Percentiles rank a stretch among this genome's conserved stretches.
These are phyloP conservation scores for Cisticola juncidis DNA, from an alignment of 2,113 vertebrate species.

Conservation along the genomic window DNA sequence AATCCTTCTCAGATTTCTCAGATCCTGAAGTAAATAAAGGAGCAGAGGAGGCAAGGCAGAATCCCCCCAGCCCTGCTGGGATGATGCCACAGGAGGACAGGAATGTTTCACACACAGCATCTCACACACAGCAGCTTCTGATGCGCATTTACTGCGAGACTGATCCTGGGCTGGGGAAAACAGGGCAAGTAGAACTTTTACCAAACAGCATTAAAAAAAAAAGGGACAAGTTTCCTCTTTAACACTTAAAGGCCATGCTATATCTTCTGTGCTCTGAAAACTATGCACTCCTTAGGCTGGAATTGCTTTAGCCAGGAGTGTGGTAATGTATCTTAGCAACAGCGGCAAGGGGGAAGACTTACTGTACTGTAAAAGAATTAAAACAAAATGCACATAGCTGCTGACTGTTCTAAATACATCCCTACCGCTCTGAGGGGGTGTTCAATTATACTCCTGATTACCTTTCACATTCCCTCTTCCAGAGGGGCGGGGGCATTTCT, in stretches of 20 bases:
- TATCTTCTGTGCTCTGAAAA: constrained; percentile 1
- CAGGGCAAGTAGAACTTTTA: neutral
- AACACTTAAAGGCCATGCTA: neutral
- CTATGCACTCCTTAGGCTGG: neutral
- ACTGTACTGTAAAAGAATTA: constrained; percentile 61
- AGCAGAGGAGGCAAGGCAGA: neutral
- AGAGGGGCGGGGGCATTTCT: neutral
- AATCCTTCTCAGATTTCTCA: neutral
- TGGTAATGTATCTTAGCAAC: constrained; percentile 62
- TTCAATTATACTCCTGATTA: constrained; percentile 54
- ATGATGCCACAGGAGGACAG: neutral
- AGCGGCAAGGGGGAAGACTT: constrained; percentile 37
- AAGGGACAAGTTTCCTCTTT: constrained; percentile 4
- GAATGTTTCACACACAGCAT: neutral
- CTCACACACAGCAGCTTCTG: neutral
- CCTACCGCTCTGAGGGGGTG: constrained; percentile 46
- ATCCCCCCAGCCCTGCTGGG: neutral
- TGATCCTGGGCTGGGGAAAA: neutral
- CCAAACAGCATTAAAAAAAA: neutral
- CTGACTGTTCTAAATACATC: constrained; percentile 63
- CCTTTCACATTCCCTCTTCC: constrained; percentile 19
- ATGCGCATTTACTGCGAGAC: neutral
- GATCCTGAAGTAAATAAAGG: neutral
- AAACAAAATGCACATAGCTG: constrained; percentile 59
- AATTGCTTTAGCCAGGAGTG: constrained; percentile 43